Evolutionary conservation across 2,888 invertebrate genomes (phyloP), one percentile per base, ranked within the genome.

Genomic region (Bhutanitis thaidina): DNA sequence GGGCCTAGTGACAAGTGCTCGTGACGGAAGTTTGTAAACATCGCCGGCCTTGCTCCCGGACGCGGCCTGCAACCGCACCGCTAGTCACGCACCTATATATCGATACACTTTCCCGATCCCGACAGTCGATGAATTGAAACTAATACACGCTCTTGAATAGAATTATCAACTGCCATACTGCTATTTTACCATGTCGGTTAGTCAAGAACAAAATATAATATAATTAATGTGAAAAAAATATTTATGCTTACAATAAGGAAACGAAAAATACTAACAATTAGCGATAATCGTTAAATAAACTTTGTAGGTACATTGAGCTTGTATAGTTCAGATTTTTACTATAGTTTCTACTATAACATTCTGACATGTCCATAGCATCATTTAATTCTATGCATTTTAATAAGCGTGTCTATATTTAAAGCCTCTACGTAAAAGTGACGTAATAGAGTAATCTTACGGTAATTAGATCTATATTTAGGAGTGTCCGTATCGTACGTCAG

Each of bases 21-120:
- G 79, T 79, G 80, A 77, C 86, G 83, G 85, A 81, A 84, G 84
- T 85, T 85, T 84, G 87, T 87, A 88, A 88, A 88, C 88, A 88
- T 61, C 61, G 72, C 55, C 83, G 87, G 82, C 88, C 87, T 85
- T 80, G 86, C 76, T 80, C 84, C 85, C 73, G 74, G 69, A 63
- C 67, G 66, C 64, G 61, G 62, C 59, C 63, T 59, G 75, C 76
- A 74, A 63, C 65, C 65, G 61, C 59, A 53, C 56, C 58, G 53
- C 58, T 56, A 69, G 74, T 77, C 82, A 77, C 82, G 80, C 80
- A 77, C 74, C 67, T 71, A 71, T 62, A 69, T 62, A 69, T 64
- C 73, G 67, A 74, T 71, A 75, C 64, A 75, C 74, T 77, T 73
- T 72, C 77, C 75, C 67, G 65, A 66, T 68, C 67, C 54, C 62